Evolutionary conservation across 2,888 invertebrate species (phyloP), one percentile per base, ranked within the genome.

Genomic region (Platynereis dumerilii): DNA sequence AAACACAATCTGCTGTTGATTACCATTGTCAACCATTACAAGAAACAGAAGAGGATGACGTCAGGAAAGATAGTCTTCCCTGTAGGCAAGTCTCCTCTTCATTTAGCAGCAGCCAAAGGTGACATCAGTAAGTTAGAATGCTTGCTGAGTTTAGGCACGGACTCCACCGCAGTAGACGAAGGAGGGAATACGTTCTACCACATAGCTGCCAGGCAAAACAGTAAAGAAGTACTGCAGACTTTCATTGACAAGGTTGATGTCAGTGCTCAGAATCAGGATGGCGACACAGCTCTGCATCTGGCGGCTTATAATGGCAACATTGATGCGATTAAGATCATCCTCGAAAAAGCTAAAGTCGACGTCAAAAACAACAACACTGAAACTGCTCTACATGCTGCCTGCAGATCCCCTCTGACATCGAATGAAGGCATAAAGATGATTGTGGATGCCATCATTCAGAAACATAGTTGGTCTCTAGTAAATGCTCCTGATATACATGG

Each of bases 401-500:
- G 73, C 12, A 66, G 63, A 20, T 77, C 78, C 1, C 67, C 69
- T 26, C 64, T 67, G 20, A 74, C 76, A 3, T 67, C 70, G n/a
- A 69, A 76, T 0, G 74, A 75, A 20, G 67, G 75, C 2, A 76
- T 79, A 2, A 68, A 71, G 29, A 52, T 62, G 44, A 60, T 83
- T 12, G 75, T 83, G n/a, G 75, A 78, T 3, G 73, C 77, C 58
- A 76, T 80, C n/a, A 78, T 81, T 54, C 80, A 79, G 68, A 74
- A 77, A 0, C 79, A 79, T 66, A 75, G 77, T 24, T 82, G 80
- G 80, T 78, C 81, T 48, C 75, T 79, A 69, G 71, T 82, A 17
- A 78, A 82, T 63, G 76, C 76, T 0, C 68, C 67, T 48, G 81
- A 83, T 62, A 68, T 69, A 10, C 29, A 70, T 45, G 79, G 81